phyloP scores from a whole-genome alignment of 1,140 invertebrate species.

The Drosophila simulans region DNA sequence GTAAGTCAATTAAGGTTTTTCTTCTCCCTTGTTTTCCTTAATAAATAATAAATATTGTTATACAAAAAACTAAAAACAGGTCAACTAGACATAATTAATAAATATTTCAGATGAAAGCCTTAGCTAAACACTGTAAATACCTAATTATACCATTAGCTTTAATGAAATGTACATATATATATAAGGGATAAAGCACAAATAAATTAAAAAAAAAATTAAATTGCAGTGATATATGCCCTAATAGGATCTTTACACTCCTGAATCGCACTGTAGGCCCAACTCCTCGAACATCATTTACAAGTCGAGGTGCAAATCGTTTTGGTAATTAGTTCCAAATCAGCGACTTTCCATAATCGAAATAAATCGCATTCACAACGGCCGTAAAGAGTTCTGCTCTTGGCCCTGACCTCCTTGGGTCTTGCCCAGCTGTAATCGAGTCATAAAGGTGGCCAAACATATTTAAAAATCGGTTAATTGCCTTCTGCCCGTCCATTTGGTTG shows the following conservation, averaged over 20 bases:
- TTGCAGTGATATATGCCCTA: neutral
- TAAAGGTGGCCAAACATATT: conserved; percentile 71
- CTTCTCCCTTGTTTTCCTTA: no score
- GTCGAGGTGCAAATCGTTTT: neutral
- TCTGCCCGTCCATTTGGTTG: conserved; percentile 17
- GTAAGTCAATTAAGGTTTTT: no score
- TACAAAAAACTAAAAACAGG: no score
- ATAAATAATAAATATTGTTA: no score
- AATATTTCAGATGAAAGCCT: no score
- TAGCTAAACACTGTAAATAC: no score
- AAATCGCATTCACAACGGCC: conserved; percentile 54
- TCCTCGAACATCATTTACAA: neutral
- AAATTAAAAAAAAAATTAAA: no score
- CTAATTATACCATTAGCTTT: no score
- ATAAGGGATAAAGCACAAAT: no score
- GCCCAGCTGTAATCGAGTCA: conserved; percentile 51
- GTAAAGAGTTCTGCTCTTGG: conserved; percentile 18
- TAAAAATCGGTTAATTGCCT: conserved; percentile 77
- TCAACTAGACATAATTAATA: no score
- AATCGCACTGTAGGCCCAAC: neutral
- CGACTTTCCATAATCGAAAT: conserved; percentile 80
- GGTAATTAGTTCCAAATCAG: conserved; percentile 81
- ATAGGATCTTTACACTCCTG: neutral
- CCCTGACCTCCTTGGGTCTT: conserved; percentile 27
- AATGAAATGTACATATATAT: no score